These are phyloP conservation scores for Rhynchopsitta pachyrhyncha DNA, from an alignment of 2,113 vertebrate species.

Conservation along the genomic window DNA sequence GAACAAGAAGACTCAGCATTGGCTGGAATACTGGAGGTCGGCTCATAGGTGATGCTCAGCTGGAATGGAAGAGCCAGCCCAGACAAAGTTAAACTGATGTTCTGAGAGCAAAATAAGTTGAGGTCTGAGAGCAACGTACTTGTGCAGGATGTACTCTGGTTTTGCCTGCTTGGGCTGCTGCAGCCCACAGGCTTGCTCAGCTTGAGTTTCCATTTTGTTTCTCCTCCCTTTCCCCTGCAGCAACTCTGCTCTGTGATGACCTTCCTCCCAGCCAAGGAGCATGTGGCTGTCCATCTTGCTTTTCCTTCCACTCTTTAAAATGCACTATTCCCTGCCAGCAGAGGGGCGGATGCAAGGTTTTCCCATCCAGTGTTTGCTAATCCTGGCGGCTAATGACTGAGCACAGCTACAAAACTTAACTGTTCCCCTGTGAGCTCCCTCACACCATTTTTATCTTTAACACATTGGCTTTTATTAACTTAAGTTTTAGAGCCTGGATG, in stretches of 20 bases:
- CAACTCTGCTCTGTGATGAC: not conserved
- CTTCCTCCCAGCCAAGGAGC: not conserved
- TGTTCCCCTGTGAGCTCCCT: not conserved
- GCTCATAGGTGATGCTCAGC: not conserved
- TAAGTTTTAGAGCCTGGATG: not conserved
- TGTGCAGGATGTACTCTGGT: not conserved
- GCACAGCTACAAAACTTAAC: not conserved
- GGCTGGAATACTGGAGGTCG: not conserved
- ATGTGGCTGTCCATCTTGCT: not conserved
- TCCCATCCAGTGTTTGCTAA: not conserved
- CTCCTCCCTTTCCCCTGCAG: not conserved
- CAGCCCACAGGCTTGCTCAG: not conserved
- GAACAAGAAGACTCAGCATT: not conserved
- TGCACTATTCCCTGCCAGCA: not conserved
- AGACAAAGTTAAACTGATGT: not conserved
- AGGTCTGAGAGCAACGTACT: not conserved
- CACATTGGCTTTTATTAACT: not conserved
- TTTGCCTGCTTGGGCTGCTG: not conserved
- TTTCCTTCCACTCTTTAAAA: not conserved
- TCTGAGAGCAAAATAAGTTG: not conserved
- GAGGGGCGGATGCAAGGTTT: not conserved
- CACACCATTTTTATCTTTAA: not conserved
- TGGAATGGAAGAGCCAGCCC: slow-evolving; percentile 16
- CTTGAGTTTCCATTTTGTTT: not conserved
- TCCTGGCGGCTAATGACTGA: not conserved